Conservation (phyloP, 2,113 vertebrate genomes). For the Sceloporus undulatus region DNA sequence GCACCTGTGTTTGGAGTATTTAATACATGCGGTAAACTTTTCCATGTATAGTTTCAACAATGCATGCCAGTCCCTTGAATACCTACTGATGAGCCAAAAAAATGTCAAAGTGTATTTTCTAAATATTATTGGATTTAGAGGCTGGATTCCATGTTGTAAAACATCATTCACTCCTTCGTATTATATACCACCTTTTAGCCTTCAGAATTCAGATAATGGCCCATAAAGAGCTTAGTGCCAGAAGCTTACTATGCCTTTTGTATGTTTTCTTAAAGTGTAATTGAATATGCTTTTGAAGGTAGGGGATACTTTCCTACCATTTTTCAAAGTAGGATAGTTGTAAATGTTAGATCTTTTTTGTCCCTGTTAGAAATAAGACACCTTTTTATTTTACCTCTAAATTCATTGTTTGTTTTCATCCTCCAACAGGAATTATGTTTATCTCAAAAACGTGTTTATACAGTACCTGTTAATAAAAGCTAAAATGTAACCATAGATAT, state of each 20-base stretch:
- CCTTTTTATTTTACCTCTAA: too few relatives aligned
- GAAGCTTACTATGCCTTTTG: background rate
- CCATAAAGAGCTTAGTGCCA: background rate
- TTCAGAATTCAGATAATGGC: background rate
- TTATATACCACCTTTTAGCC: background rate
- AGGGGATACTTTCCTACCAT: background rate
- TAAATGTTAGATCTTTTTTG: too few relatives aligned
- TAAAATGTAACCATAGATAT: background rate
- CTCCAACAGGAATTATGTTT: slow-evolving; percentile 14
- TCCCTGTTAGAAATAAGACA: too few relatives aligned
- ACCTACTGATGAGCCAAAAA: background rate
- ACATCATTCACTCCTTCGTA: background rate
- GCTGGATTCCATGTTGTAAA: background rate
- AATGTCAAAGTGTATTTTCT: background rate
- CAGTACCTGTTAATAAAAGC: background rate
- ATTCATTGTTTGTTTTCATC: background rate
- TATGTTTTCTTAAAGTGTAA: background rate
- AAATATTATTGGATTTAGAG: background rate
- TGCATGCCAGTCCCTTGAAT: background rate
- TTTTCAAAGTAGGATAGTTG: too few relatives aligned
- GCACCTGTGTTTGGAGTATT: background rate
- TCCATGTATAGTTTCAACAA: background rate
- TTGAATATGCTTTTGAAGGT: background rate
- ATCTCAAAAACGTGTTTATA: slow-evolving; percentile 10
- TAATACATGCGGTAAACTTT: background rate